phyloP scores from a whole-genome alignment of 1,140 invertebrate species.

The Oscheius sp. region DNA sequence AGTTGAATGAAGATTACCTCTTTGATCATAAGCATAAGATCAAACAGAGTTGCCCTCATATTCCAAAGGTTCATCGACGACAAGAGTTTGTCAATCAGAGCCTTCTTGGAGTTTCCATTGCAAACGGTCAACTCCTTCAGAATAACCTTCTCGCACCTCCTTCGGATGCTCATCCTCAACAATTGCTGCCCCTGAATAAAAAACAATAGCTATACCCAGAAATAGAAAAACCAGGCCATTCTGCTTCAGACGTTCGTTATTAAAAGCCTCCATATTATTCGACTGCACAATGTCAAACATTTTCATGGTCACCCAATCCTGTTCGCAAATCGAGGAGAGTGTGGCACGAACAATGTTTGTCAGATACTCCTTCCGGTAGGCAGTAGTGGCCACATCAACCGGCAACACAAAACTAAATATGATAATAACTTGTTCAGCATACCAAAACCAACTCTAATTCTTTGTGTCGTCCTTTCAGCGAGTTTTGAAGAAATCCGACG shows the following conservation, averaged over 20 bases:
- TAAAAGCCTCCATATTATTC: slow-evolving; percentile 9
- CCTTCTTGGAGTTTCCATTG: slow-evolving; percentile 30
- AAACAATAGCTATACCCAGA: background rate
- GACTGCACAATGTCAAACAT: slow-evolving; percentile 11
- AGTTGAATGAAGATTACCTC: slow-evolving; percentile 10
- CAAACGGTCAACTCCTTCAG: slow-evolving; percentile 3
- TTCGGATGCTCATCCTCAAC: slow-evolving; percentile 9
- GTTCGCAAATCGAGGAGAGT: slow-evolving; percentile 19
- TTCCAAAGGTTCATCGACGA: slow-evolving; percentile 30
- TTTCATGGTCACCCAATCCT: slow-evolving; percentile 29
- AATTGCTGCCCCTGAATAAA: slow-evolving; percentile 25
- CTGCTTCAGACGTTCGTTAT: slow-evolving; percentile 23
- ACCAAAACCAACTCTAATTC: background rate
- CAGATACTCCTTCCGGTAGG: background rate
- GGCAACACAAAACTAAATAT: no score
- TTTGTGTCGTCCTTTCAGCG: background rate
- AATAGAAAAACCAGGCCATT: slow-evolving; percentile 10
- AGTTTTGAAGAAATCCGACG: background rate
- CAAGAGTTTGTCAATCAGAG: slow-evolving; percentile 27
- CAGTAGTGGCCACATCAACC: background rate
- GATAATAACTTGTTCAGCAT: no score
- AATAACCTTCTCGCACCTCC: slow-evolving; percentile 9
- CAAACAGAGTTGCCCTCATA: slow-evolving; percentile 29
- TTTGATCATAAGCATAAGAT: slow-evolving; percentile 36
- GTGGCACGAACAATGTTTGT: slow-evolving; percentile 1